These are phyloP conservation scores for Deroplatys truncata DNA, from an alignment of 2,888 invertebrate genomes.

Conservation along the genomic window DNA sequence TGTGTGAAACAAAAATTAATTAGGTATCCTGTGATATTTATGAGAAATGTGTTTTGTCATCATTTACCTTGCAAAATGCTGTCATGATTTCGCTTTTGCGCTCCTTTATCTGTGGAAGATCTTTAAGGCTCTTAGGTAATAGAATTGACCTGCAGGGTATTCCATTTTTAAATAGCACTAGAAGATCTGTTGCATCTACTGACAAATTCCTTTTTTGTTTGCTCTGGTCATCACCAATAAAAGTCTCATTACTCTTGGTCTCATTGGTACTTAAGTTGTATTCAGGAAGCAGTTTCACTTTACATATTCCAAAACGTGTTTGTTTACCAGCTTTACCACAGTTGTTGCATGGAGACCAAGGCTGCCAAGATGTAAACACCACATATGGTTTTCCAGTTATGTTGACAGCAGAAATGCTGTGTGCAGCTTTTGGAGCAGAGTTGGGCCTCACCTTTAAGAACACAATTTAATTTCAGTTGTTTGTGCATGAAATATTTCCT, in stretches of 20 bases:
- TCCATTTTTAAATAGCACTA: conserved; percentile 49
- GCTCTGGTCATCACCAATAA: not conserved
- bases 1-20: too few relatives aligned
- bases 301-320: conserved; percentile 59
- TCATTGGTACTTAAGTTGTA: not conserved
- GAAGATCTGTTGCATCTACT: conserved; percentile 30
- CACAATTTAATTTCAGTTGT: not conserved
- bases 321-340: conserved; percentile 57
- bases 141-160: conserved; percentile 57
- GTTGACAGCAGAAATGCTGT: conserved; percentile 33
- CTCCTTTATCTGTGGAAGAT: conserved; percentile 42
- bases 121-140: conserved; percentile 46
- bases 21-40: not conserved
- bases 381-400: conserved; percentile 44
- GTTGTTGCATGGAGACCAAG: conserved; percentile 62
- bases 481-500: too few relatives aligned
- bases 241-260: not conserved
- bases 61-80: conserved; percentile 50
- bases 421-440: conserved; percentile 30
- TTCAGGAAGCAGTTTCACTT: conserved; percentile 37
- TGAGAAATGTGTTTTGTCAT: not conserved
- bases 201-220: not conserved
- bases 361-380: conserved; percentile 55
- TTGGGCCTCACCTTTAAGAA: conserved; percentile 32
- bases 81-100: conserved; percentile 54